phyloP scores from a whole-genome alignment of 1,140 invertebrate species.

The Batillaria attramentaria region DNA sequence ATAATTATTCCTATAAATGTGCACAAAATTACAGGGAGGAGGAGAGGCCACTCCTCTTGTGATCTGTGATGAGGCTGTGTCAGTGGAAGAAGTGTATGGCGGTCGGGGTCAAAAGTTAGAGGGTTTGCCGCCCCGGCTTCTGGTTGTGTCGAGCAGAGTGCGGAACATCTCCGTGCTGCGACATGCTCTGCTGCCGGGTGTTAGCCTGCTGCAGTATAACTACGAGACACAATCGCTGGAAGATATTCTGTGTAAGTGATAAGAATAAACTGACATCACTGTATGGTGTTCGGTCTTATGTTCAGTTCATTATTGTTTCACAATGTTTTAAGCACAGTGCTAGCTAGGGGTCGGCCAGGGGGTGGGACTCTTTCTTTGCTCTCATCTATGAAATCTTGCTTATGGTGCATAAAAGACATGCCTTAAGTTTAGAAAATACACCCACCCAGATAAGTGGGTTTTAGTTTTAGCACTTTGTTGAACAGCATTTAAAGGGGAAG shows the following conservation, averaged over 20 bases:
- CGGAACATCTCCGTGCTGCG: conserved; percentile 56
- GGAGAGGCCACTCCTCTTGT: conserved; percentile 19
- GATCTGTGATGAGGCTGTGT: conserved; percentile 41
- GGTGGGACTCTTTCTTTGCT: background rate
- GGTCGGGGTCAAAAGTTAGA: conserved; percentile 29
- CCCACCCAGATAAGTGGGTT: too few species aligned
- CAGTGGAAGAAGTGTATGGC: conserved; percentile 40
- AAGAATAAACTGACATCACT: too few species aligned
- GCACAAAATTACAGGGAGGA: background rate
- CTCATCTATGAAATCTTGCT: background rate
- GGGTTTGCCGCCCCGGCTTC: conserved; percentile 36
- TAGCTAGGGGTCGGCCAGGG: background rate
- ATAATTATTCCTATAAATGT: background rate
- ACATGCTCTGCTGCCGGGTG: conserved; percentile 60
- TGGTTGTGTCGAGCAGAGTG: conserved; percentile 63
- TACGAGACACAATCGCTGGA: conserved; percentile 69
- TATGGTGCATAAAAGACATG: too few species aligned
- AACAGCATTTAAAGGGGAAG: too few species aligned
- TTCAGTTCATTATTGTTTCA: background rate
- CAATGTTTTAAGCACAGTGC: background rate
- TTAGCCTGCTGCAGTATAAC: conserved; percentile 68
- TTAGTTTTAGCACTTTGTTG: too few species aligned
- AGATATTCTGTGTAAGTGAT: conserved; percentile 61
- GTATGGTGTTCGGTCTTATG: too few species aligned
- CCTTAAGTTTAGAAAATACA: too few species aligned